Evolutionary conservation across 2,113 vertebrate species (phyloP).

Genomic region (Cyprinodon variegatus): DNA sequence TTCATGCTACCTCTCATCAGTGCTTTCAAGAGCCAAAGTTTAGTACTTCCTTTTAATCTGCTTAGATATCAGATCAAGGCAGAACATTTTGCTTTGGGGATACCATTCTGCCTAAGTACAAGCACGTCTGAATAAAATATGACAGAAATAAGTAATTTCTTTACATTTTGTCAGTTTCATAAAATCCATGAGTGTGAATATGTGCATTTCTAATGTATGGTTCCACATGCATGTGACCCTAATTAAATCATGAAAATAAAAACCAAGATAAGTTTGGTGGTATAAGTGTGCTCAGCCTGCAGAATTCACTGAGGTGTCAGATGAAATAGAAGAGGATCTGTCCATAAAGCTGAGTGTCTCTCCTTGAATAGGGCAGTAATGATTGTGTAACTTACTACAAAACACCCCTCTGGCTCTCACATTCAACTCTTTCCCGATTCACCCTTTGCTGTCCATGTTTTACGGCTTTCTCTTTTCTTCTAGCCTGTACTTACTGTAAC

Average conservation of each 20-base stretch:
- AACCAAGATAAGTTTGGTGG: constrained; percentile 23
- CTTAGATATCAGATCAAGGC: constrained; percentile 37
- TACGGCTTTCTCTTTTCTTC: constrained; percentile 38
- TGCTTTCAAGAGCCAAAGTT: constrained; percentile 32
- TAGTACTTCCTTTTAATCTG: constrained; percentile 25
- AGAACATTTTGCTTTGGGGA: constrained; percentile 10
- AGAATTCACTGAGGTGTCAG: constrained; percentile 43
- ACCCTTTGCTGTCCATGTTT: constrained; percentile 50
- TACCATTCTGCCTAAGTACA: constrained; percentile 15
- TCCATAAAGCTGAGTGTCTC: constrained; percentile 64
- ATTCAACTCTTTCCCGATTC: constrained; percentile 33
- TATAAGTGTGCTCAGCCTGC: constrained; percentile 20
- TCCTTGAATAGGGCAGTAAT: constrained; percentile 79
- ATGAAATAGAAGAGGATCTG: constrained; percentile 55
- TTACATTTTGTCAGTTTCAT: not conserved
- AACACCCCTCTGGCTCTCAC: constrained; percentile 56
- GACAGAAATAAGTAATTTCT: not conserved
- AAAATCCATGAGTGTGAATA: constrained; percentile 5
- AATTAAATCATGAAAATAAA: not conserved
- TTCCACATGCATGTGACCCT: constrained; percentile 7
- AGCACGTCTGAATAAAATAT: constrained; percentile 31
- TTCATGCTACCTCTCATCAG: constrained; percentile 12
- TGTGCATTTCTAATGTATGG: constrained; percentile 2
- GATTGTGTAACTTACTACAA: constrained; percentile 66
- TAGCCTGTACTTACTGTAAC: not conserved